Conservation (phyloP, 2,113 vertebrate species). For the Trachemys scripta region DNA sequence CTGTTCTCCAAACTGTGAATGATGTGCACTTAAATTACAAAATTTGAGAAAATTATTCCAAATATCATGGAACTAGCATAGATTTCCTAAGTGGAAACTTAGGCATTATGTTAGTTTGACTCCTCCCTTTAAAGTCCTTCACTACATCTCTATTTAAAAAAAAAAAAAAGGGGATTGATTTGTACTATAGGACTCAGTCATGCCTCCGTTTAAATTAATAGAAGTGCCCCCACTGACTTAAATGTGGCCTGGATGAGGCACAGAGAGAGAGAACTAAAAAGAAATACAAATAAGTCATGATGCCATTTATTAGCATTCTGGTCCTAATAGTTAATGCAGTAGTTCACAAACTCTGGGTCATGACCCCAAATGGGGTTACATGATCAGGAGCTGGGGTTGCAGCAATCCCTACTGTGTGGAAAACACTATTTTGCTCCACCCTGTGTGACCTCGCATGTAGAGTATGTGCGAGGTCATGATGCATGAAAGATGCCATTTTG, state of each 20-base stretch:
- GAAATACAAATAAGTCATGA: neutral
- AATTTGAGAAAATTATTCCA: rapidly evolving
- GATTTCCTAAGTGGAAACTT: neutral
- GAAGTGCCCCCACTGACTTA: neutral
- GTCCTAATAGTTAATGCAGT: neutral
- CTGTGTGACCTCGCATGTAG: too few relatives aligned
- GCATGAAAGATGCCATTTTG: neutral
- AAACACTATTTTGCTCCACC: neutral
- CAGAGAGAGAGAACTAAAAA: neutral
- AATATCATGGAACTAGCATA: neutral
- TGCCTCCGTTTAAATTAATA: rapidly evolving
- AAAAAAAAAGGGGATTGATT: neutral
- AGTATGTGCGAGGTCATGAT: neutral
- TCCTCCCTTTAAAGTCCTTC: neutral
- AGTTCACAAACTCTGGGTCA: neutral
- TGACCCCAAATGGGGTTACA: neutral
- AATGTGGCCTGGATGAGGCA: neutral
- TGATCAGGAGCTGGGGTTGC: neutral
- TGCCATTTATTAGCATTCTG: neutral
- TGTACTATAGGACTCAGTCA: neutral
- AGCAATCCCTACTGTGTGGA: neutral
- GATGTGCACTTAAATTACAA: neutral
- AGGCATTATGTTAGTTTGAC: neutral
- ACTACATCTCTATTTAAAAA: neutral
- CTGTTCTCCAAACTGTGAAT: neutral